Evolutionary conservation across 2,797 vertebrate species (phyloP), one percentile per base, ranked within the genome.

Genomic region (Sardinella longiceps): DNA sequence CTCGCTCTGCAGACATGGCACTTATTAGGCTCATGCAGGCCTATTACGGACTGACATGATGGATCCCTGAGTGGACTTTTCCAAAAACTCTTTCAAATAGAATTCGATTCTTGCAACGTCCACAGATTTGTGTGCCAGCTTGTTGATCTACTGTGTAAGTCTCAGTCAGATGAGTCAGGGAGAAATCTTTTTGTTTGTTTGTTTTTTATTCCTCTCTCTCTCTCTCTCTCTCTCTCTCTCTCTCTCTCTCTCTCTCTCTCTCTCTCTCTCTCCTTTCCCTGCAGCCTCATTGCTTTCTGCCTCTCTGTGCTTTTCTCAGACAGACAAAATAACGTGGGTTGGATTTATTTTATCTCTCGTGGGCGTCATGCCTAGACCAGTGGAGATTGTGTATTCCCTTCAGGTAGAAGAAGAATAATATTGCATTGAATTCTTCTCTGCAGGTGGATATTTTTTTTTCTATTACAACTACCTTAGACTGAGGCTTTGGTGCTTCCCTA

Each of bases 241-340:
- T n/a, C n/a, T n/a, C n/a, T n/a, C n/a, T n/a, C n/a, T n/a, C n/a
- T n/a, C n/a, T n/a, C n/a, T n/a, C n/a, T n/a, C n/a, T n/a, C n/a
- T n/a, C n/a, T n/a, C n/a, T n/a, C n/a, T n/a, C n/a, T n/a, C n/a
- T n/a, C n/a, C n/a, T n/a, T n/a, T n/a, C n/a, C 15, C 66, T 74
- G 66, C 66, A 33, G 30, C 14, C 30, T 74, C 30, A 14, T 37
- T 5, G 66, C 66, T 74, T 74, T 74, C 30, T 70, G 63, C 30
- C 37, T 37, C 66, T 74, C 3, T 37, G 58, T 63, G 14, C 63
- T 74, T 74, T 74, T 20, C 30, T 74, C 66, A 74, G 66, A 74
- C 66, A 74, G 66, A 39, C 66, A 74, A 33, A 30, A 37, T 74
- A 74, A 39, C 14, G 66, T 74, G 66, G 66, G 66, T 20, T 74